Percentiles rank a stretch among this genome's conserved stretches.
Conservation (phyloP, 2,113 vertebrate genomes). For the Bungarus multicinctus region DNA sequence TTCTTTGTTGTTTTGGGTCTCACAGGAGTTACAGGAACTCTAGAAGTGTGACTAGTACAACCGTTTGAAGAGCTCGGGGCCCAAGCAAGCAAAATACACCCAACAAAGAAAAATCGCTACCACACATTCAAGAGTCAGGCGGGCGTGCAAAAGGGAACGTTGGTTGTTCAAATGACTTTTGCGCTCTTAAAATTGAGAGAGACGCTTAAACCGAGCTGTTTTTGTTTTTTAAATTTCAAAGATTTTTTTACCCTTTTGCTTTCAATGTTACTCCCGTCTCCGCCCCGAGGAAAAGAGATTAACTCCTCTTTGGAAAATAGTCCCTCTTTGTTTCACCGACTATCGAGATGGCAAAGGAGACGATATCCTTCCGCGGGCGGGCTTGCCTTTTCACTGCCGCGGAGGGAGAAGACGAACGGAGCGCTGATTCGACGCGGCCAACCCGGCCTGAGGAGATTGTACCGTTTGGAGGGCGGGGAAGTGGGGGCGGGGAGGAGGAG, state of each 20-base stretch:
- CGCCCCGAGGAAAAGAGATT: not conserved
- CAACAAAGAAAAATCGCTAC: not conserved
- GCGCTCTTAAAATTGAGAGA: not conserved
- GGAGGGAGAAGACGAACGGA: not conserved
- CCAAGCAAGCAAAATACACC: not conserved
- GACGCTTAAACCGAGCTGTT: not conserved
- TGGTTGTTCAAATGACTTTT: not conserved
- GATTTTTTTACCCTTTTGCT: not conserved
- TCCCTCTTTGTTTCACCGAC: conserved; percentile 51
- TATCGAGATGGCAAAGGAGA: accelerated
- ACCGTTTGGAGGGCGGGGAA: not conserved
- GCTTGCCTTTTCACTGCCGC: not conserved
- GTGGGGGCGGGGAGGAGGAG: not conserved
- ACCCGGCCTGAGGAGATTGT: not conserved
- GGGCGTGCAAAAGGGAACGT: not conserved
- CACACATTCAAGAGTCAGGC: not conserved
- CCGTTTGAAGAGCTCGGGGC: not conserved
- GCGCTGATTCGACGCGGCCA: not conserved
- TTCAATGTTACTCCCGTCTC: not conserved
- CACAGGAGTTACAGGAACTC: not conserved
- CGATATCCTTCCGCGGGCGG: conserved; percentile 47
- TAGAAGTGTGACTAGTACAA: not conserved
- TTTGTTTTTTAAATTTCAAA: not conserved
- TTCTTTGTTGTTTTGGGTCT: not conserved
- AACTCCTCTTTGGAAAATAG: not conserved